Percentiles rank a stretch among this genome's conserved stretches.
Evolutionary conservation across 2,113 vertebrate species (phyloP).

Genomic region (Tragelaphus imberbis): DNA sequence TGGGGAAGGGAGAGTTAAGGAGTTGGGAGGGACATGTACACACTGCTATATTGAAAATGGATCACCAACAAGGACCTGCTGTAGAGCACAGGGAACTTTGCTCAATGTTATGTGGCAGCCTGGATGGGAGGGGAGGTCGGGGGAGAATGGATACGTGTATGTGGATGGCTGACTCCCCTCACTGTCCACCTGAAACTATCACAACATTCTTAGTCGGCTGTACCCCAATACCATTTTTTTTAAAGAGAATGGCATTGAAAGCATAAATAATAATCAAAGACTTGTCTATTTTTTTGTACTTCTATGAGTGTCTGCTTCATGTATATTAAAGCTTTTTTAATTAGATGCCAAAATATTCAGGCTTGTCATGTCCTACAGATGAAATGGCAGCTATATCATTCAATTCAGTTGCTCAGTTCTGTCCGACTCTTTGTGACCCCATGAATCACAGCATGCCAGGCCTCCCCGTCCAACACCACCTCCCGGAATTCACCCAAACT

Average conservation of each 20-base stretch:
- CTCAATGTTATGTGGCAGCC: background rate
- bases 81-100: background rate
- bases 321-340: background rate
- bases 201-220: background rate
- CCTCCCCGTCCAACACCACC: too few relatives aligned
- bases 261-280: background rate
- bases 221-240: background rate
- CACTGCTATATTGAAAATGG: background rate
- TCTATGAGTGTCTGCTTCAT: background rate
- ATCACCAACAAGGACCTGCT: background rate
- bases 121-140: background rate
- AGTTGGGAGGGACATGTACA: background rate
- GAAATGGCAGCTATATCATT: background rate
- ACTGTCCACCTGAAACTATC: background rate
- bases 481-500: too few relatives aligned
- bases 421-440: fast-evolving
- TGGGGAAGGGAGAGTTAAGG: background rate
- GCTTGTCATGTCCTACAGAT: background rate
- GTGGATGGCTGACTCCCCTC: background rate
- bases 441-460: too few relatives aligned
- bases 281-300: background rate
- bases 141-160: background rate
- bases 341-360: background rate
- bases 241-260: background rate
- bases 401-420: too few relatives aligned